Evolutionary conservation across 1,140 invertebrate species (phyloP), one percentile per base, ranked within the genome.

Genomic region (Ridgeia piscesae): DNA sequence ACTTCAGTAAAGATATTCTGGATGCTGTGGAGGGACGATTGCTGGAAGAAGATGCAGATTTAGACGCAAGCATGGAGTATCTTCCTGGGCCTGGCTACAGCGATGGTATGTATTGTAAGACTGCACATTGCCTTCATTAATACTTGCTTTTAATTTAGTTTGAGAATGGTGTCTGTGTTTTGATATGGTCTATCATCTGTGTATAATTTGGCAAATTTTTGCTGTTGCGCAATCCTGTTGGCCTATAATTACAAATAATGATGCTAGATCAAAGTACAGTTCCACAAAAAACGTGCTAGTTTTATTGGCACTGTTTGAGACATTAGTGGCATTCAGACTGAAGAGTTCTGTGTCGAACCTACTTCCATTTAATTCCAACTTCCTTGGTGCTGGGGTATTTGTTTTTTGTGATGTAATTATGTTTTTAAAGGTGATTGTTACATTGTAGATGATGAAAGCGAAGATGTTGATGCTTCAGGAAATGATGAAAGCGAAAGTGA

Each of bases 401-500:
- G 42, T 42, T 42, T 42, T 11, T 42, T 42, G 42, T 42, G 42
- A 42, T 42, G 11, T 11, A 42, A n/a, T 9, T 14, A 35, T 91
- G 91, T 91, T 50, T 42, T 14, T 14, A 27, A 90, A 33, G 35
- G 34, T 90, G 89, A n/a, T 21, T 34, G n/a, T 34, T 35, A 90
- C n/a, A 21, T 35, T 34, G 35, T 34, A 90, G 33, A 34, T 90
- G 89, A 34, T 31, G 89, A 90, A 34, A 34, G 33, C 33, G 89
- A 90, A 14, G 58, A 77, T 4, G 58, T 14, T 31, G 34, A 90
- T 34, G 35, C 89, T 90, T 11, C 33, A 33, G 91, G 34, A 48
- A 35, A 14, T 91, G 34, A 42, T 42, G 91, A 91, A 14, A 33
- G n/a, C 21, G 42, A 91, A 42, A 48, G 48, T 91, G 91, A 91